Conservation (phyloP, 2,797 vertebrate genomes). For the Triplophysa yarkandensis region DNA sequence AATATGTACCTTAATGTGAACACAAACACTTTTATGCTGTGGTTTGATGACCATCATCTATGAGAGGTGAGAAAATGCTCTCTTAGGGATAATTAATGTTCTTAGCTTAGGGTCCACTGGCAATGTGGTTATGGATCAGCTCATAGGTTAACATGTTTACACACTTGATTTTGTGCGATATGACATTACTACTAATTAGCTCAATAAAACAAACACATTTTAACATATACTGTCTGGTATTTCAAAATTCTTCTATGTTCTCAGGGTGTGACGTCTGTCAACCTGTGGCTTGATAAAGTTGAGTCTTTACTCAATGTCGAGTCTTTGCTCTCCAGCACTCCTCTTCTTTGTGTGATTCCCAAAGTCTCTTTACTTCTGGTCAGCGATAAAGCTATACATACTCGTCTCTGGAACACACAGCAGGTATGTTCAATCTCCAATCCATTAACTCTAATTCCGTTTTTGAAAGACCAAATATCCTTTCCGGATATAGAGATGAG, state of each 20-base stretch:
- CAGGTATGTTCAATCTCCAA: constrained; percentile 67
- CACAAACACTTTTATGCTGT: neutral
- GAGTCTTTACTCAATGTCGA: constrained; percentile 69
- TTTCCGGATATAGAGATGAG: neutral
- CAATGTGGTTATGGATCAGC: too few species aligned
- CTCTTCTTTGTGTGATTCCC: constrained; percentile 70
- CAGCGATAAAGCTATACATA: constrained; percentile 47
- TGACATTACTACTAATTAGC: too few species aligned
- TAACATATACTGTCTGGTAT: too few species aligned
- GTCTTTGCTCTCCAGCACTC: constrained; percentile 70
- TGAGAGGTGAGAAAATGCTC: too few species aligned
- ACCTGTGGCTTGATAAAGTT: constrained; percentile 67
- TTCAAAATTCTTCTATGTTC: neutral
- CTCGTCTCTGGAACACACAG: constrained; percentile 74
- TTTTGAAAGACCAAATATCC: neutral
- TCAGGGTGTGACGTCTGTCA: constrained; percentile 69
- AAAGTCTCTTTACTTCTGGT: constrained; percentile 60
- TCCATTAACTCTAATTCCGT: neutral
- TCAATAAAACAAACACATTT: too few species aligned
- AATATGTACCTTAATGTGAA: neutral
- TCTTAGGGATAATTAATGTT: too few species aligned
- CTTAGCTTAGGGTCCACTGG: too few species aligned
- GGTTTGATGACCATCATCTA: neutral
- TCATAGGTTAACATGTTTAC: too few species aligned
- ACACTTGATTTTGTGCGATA: too few species aligned